Percentiles rank a stretch among this genome's conserved stretches.
phyloP scores from a whole-genome alignment of 2,113 vertebrate species.

The Ailuropoda melanoleuca region DNA sequence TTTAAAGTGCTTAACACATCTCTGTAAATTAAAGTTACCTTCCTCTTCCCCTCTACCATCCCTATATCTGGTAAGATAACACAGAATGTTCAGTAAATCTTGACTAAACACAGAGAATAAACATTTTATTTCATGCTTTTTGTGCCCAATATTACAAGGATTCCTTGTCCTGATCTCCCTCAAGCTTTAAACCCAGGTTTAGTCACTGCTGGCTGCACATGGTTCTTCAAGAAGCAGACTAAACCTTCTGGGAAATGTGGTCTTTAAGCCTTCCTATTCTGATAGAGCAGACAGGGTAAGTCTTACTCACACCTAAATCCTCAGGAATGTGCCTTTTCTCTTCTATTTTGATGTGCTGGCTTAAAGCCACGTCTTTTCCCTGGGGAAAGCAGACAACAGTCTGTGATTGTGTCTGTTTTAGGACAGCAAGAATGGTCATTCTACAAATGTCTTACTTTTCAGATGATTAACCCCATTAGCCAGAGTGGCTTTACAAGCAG shows the following conservation, averaged over 20 bases:
- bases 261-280: constrained; percentile 18
- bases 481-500: neutral
- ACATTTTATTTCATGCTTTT: constrained; percentile 43
- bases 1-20: neutral
- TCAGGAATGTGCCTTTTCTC: constrained; percentile 44
- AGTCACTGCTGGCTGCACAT: neutral
- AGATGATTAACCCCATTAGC: constrained; percentile 8
- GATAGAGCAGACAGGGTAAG: constrained; percentile 2
- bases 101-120: constrained; percentile 49
- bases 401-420: neutral
- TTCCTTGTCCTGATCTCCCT: neutral
- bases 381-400: constrained; percentile 30
- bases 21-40: constrained; percentile 31
- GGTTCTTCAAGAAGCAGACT: constrained; percentile 18
- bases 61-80: constrained; percentile 19
- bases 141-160: constrained; percentile 11
- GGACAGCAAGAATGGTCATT: neutral
- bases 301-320: constrained; percentile 53
- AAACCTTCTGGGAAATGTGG: constrained; percentile 36
- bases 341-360: constrained; percentile 12
- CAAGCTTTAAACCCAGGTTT: constrained; percentile 51
- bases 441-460: neutral
- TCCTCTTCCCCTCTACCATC: neutral
- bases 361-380: constrained; percentile 16
- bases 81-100: constrained; percentile 42